Evolutionary conservation across 2,113 vertebrate genomes (phyloP).

Genomic region (Furnarius figulus): DNA sequence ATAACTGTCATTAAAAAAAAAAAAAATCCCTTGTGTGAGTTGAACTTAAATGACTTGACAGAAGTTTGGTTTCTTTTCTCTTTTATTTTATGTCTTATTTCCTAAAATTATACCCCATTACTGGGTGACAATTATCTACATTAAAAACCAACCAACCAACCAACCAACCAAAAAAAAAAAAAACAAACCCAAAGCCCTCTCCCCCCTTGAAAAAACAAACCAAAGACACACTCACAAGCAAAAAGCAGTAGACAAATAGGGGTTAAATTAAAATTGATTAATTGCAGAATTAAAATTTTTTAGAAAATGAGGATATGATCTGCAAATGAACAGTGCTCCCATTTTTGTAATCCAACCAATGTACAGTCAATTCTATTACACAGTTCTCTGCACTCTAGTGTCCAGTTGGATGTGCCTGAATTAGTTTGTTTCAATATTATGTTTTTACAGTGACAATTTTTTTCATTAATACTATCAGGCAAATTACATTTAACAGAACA

Average conservation of each 20-base stretch:
- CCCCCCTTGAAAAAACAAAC: neutral
- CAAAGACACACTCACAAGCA: rapidly evolving
- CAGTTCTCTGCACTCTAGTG: neutral
- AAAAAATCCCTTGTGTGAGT: neutral
- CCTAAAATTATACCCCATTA: neutral
- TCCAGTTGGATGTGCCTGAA: constrained; percentile 44
- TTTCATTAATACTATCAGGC: constrained; percentile 63
- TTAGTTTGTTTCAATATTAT: constrained; percentile 51
- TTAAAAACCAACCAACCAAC: neutral
- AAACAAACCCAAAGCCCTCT: too few relatives aligned
- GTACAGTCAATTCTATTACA: neutral
- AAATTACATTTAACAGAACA: constrained; percentile 27
- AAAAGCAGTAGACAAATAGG: neutral
- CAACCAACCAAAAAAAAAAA: too few relatives aligned
- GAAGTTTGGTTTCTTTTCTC: neutral
- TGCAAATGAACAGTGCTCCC: neutral
- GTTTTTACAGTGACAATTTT: constrained; percentile 54
- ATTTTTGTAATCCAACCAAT: neutral
- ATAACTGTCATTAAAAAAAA: neutral
- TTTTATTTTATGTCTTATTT: neutral
- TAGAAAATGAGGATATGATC: neutral
- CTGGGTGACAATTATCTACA: neutral
- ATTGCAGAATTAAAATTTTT: neutral
- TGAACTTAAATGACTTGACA: neutral
- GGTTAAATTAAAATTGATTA: neutral